These are phyloP conservation scores for Petrophora chlorosata DNA, from an alignment of 2,888 invertebrate genomes.

Conservation along the genomic window DNA sequence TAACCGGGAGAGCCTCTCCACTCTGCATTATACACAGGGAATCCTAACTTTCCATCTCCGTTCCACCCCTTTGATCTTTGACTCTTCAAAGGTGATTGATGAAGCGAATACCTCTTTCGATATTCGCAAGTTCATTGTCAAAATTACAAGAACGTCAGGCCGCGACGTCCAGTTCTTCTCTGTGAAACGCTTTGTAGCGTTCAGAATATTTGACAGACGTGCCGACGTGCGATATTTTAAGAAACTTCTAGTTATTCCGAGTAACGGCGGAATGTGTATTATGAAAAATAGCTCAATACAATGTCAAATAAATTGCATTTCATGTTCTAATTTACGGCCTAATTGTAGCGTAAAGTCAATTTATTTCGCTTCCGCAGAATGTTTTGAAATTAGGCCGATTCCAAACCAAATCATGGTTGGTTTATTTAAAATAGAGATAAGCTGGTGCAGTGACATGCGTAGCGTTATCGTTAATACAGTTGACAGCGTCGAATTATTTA, in stretches of 20 bases:
- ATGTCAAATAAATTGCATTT: slow-evolving; percentile 42
- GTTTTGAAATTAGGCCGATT: slow-evolving; percentile 39
- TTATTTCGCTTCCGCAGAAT: slow-evolving; percentile 31
- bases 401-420: slow-evolving; percentile 27
- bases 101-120: slow-evolving; percentile 17
- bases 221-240: slow-evolving; percentile 16
- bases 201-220: slow-evolving; percentile 19
- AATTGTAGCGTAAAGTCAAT: slow-evolving; percentile 39
- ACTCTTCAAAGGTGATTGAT: slow-evolving; percentile 25
- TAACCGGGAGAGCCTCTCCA: slow-evolving; percentile 40
- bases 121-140: slow-evolving; percentile 19
- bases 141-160: slow-evolving; percentile 16
- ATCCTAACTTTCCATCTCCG: slow-evolving; percentile 31
- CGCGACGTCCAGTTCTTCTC: slow-evolving; percentile 10
- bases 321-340: slow-evolving; percentile 38
- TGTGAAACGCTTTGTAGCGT: slow-evolving; percentile 20
- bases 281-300: slow-evolving; percentile 34
- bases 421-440: slow-evolving; percentile 44
- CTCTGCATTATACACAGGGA: slow-evolving; percentile 28
- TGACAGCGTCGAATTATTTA: slow-evolving; percentile 11
- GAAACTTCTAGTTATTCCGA: slow-evolving; percentile 21
- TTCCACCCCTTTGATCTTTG: slow-evolving; percentile 32
- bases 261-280: slow-evolving; percentile 22
- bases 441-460: slow-evolving; percentile 20
- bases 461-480: slow-evolving; percentile 26